Conservation (phyloP, 2,113 vertebrate genomes). For the Petrocephalus zakoni region DNA sequence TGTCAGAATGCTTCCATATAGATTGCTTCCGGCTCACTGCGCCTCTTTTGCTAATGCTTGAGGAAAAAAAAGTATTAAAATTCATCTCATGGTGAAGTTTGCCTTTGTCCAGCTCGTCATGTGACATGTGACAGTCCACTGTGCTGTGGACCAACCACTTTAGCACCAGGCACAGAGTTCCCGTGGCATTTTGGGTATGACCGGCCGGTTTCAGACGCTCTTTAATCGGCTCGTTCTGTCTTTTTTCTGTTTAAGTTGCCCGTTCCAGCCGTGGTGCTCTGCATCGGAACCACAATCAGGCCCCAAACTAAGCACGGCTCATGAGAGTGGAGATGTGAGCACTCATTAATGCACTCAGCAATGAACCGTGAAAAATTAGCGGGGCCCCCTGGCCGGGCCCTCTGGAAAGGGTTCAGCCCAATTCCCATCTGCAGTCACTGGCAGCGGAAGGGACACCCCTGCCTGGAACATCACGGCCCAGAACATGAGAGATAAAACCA, state of each 20-base stretch:
- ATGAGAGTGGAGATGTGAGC: neutral
- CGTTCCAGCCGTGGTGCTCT: neutral
- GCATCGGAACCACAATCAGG: neutral
- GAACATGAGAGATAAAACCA: neutral
- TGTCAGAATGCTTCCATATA: too few species aligned
- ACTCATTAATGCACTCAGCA: slow-evolving; percentile 1
- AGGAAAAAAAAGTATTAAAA: too few species aligned
- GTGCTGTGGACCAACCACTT: too few species aligned
- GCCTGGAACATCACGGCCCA: neutral
- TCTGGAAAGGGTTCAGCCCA: slow-evolving; percentile 10
- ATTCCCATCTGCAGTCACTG: neutral
- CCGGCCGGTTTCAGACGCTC: neutral
- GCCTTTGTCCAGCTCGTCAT: neutral
- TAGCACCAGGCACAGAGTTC: neutral
- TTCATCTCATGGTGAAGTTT: neutral
- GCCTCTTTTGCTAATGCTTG: neutral
- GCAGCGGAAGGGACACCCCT: neutral
- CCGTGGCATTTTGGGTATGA: neutral
- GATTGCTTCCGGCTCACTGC: neutral
- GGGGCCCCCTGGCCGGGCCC: neutral
- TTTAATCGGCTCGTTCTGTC: neutral
- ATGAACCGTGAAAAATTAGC: neutral
- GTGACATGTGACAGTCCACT: neutral
- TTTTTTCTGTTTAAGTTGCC: neutral
- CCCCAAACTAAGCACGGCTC: neutral